A percentile compares a stretch with the other conserved stretches of the same genome.
phyloP scores from a whole-genome alignment of 2,113 vertebrate species.

The Protobothrops flavoviridis region DNA sequence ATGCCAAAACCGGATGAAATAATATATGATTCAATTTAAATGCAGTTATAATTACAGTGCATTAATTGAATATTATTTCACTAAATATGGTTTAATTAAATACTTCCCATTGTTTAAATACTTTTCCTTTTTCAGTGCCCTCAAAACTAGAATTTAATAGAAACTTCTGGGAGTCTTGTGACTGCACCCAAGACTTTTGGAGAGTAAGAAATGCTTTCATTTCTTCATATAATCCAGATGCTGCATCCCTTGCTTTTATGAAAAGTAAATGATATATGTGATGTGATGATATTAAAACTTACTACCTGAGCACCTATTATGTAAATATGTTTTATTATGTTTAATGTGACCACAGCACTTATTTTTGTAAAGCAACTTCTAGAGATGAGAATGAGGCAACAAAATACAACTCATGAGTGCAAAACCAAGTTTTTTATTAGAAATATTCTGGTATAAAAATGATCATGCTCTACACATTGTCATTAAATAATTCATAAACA shows the following conservation, averaged over 20 bases:
- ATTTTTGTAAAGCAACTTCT: neutral
- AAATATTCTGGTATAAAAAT: slow-evolving; percentile 98
- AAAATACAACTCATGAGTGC: slow-evolving; percentile 69
- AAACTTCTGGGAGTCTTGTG: neutral
- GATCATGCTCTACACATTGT: slow-evolving; percentile 92
- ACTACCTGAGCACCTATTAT: neutral
- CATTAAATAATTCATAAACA: slow-evolving; percentile 87
- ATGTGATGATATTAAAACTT: neutral
- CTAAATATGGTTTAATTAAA: neutral
- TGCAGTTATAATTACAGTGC: neutral
- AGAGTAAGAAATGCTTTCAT: neutral
- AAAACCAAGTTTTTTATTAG: slow-evolving; percentile 98
- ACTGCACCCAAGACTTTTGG: neutral
- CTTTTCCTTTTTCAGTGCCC: neutral
- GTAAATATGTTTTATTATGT: neutral
- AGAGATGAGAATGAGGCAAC: slow-evolving; percentile 34
- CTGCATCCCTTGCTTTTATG: neutral
- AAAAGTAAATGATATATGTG: neutral
- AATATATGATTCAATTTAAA: neutral
- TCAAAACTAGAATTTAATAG: neutral
- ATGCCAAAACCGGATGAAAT: neutral
- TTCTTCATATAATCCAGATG: neutral
- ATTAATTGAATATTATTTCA: neutral
- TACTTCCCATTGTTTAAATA: neutral
- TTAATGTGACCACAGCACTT: neutral